phyloP scores from a whole-genome alignment of 2,113 vertebrate species.

The Malurus cyaneus region DNA sequence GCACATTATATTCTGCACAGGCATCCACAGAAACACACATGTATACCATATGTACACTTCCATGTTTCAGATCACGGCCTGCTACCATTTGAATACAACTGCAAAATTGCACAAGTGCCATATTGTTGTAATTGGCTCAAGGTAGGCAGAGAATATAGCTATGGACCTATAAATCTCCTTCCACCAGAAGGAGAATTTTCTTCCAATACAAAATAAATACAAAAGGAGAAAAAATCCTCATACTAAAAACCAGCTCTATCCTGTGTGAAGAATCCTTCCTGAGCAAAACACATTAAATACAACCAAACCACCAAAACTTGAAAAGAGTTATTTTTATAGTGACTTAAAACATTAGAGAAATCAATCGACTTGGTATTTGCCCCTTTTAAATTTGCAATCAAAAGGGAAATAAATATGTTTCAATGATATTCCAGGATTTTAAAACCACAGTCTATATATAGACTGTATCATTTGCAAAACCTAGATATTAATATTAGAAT shows the following conservation, averaged over 20 bases:
- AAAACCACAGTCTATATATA: not conserved
- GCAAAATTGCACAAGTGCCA: slow-evolving; percentile 6
- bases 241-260: not conserved
- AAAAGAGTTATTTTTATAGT: not conserved
- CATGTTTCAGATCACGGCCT: not conserved
- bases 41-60: not conserved
- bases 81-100: not conserved
- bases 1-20: not conserved
- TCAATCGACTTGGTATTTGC: not conserved
- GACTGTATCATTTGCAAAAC: not conserved
- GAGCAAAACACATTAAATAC: not conserved
- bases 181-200: not conserved
- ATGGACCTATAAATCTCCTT: not conserved
- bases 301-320: not conserved
- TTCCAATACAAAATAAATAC: not conserved
- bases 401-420: not conserved
- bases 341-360: not conserved
- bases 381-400: not conserved
- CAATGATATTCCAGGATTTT: not conserved
- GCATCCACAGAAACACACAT: not conserved
- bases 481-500: slow-evolving; percentile 21
- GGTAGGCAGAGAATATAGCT: not conserved
- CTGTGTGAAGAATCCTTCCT: not conserved
- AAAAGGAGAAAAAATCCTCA: not conserved
- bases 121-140: not conserved